These are phyloP conservation scores for Lasioglossum leucozonium DNA, from an alignment of 2,888 invertebrate species.

Conservation along the genomic window DNA sequence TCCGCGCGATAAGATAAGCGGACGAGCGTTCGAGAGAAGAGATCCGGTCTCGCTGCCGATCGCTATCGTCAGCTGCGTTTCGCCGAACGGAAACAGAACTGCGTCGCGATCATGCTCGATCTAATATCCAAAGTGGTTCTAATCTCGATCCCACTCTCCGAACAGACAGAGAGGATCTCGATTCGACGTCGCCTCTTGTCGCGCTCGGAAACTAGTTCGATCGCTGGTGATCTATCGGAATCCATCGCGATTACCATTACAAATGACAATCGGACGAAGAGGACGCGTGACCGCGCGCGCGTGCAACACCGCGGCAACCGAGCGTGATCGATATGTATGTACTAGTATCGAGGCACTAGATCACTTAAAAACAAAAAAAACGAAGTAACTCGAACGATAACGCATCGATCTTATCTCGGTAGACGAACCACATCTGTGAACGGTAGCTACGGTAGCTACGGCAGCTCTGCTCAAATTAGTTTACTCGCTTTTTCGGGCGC, in stretches of 20 bases:
- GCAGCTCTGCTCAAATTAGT: background rate
- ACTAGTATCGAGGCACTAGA: background rate
- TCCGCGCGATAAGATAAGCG: slow-evolving; percentile 24
- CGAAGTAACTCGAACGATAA: background rate
- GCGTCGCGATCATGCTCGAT: background rate
- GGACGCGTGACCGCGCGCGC: background rate
- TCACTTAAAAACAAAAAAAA: background rate
- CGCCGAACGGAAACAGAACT: background rate
- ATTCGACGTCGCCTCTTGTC: background rate
- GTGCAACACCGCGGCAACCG: background rate
- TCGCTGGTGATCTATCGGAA: background rate
- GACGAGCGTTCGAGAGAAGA: background rate
- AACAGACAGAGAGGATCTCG: background rate
- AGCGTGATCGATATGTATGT: background rate
- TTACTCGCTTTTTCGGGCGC: background rate
- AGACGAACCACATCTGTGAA: background rate
- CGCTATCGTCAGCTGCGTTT: background rate
- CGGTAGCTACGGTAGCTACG: background rate
- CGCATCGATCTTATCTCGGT: background rate
- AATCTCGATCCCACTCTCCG: background rate
- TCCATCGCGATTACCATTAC: slow-evolving; percentile 57
- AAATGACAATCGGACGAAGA: slow-evolving; percentile 25
- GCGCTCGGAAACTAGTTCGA: background rate
- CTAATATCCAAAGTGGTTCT: background rate
- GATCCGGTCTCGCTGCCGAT: background rate